phyloP scores from a whole-genome alignment of 2,888 invertebrate genomes.

The Apodemia mormo region DNA sequence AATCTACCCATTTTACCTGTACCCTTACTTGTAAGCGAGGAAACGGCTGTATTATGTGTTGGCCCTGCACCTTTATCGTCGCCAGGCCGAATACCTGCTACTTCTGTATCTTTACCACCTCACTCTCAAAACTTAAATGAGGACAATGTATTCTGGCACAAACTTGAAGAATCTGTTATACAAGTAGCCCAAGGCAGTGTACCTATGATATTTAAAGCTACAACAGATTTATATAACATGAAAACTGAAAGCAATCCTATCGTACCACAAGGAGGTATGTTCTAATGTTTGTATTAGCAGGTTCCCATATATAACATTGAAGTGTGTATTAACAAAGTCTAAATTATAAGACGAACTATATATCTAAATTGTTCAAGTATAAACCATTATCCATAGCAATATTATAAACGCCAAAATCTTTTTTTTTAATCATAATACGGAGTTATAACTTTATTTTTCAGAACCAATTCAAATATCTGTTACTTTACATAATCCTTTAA shows the following conservation, averaged over 20 bases:
- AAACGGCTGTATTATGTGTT: constrained; percentile 86
- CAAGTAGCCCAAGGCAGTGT: constrained; percentile 85
- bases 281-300: neutral
- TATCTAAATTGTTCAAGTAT: too few relatives aligned
- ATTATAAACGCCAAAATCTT: too few relatives aligned
- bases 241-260: constrained; percentile 86
- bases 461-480: constrained; percentile 92
- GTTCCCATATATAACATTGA: too few relatives aligned
- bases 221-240: constrained; percentile 86
- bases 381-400: too few relatives aligned
- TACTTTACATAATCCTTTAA: constrained; percentile 88
- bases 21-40: constrained; percentile 86
- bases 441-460: constrained; percentile 49
- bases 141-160: constrained; percentile 82
- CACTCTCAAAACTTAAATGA: constrained; percentile 47
- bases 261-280: constrained; percentile 86
- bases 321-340: too few relatives aligned
- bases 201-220: constrained; percentile 90
- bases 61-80: constrained; percentile 80
- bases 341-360: too few relatives aligned
- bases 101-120: constrained; percentile 68
- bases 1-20: constrained; percentile 86
- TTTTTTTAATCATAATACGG: too few relatives aligned
- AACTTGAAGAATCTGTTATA: constrained; percentile 89
- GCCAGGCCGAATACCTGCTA: constrained; percentile 79